Conservation (phyloP, 1,140 invertebrate species). For the Drosophila micromelanica region DNA sequence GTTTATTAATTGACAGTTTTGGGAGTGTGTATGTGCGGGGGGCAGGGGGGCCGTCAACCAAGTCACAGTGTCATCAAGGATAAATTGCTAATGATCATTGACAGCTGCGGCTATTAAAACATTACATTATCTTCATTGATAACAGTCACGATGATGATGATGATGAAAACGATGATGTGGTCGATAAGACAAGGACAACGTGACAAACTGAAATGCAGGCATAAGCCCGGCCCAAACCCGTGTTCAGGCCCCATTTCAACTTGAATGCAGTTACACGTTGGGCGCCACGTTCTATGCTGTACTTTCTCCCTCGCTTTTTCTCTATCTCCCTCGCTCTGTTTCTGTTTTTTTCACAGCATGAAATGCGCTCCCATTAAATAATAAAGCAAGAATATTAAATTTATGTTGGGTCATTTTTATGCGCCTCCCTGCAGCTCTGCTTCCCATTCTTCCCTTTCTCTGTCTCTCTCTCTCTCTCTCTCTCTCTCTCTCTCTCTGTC, state of each 20-base stretch:
- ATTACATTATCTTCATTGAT: constrained; percentile 22
- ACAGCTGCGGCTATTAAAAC: constrained; percentile 28
- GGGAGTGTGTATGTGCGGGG: neutral
- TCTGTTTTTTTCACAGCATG: neutral
- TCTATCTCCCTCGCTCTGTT: neutral
- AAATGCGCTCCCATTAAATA: constrained; percentile 70
- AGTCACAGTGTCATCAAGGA: constrained; percentile 46
- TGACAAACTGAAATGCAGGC: constrained; percentile 19
- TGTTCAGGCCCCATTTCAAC: neutral
- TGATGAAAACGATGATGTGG: constrained; percentile 7
- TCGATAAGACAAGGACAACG: constrained; percentile 17
- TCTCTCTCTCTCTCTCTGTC: constrained; percentile 17
- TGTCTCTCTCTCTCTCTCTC: constrained; percentile 18
- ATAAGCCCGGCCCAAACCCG: constrained; percentile 3
- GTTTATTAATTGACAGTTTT: constrained; percentile 65
- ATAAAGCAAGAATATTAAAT: constrained; percentile 84
- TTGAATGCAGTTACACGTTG: neutral
- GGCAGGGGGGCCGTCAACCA: constrained; percentile 21
- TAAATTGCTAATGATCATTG: constrained; percentile 43
- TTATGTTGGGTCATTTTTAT: constrained; percentile 84
- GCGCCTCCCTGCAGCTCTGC: constrained; percentile 25
- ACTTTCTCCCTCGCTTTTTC: neutral
- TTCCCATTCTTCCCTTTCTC: constrained; percentile 11
- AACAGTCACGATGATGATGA: constrained; percentile 9
- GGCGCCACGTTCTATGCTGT: neutral